Base-by-base conservation (phyloP, 2,888 invertebrate genomes). In the Plebejus argus region DNA sequence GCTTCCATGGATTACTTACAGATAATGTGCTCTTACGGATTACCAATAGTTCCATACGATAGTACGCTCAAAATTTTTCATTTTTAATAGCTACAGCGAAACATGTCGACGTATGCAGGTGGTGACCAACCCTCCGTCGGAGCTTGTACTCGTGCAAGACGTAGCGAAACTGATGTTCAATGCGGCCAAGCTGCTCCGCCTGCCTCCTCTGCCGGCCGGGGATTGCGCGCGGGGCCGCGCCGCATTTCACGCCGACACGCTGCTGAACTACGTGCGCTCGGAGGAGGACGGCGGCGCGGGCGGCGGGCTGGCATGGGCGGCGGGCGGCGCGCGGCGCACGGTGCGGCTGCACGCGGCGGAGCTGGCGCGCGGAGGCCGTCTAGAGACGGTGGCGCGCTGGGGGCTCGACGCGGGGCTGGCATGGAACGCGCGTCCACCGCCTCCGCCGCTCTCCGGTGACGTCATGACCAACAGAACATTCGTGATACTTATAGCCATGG, bases 231-330 rank as follows among this genome's bases (percentile, higher is more conserved):
- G 33, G 56, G 91, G 91, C 75, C 80, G 80, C 49, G 89, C 88
- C 58, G 88, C 90, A 78, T 89, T 91, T 84, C 91, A 93, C 82
- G 92, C 92, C 1, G 91, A 91, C 83, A 90, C 93, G 8, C 84
- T 93, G 80, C 88, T 93, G 74, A 93, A 93, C 85, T 92, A 90
- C 80, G 80, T 93, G 76, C 90, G 92, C 79, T 91, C 92, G 80
- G 90, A 79, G 81, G 79, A 79, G 77, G 77, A 76, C 80, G 56
- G 20, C 18, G 81, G 80, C 12, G 79, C 77, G 33, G 76, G 79
- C 49, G 81, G 81, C 20, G 76, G 49, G 33, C 71, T 79, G 75
- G 71, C 77, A 33, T 81, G 80, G 79, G 81, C 78, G n/a, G 76
- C 58, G 74, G 79, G 76, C 10, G 81, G 81, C 8, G 75, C 39